Evolutionary conservation across 2,888 invertebrate species (phyloP), one percentile per base, ranked within the genome.

Genomic region (Clepsis dumicolana): DNA sequence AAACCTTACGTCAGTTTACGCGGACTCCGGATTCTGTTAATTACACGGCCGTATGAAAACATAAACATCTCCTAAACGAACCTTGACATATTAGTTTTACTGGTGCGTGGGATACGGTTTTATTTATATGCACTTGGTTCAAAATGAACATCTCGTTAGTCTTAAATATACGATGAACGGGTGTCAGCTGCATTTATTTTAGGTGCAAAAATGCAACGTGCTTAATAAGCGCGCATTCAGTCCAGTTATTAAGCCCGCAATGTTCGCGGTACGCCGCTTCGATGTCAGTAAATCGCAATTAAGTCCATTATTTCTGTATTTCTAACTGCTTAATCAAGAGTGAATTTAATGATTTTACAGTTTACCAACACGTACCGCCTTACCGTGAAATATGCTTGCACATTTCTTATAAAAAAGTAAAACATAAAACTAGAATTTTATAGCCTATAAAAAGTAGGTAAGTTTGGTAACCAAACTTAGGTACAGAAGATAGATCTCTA

Each of bases 41-140:
- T 86, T 83, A 81, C 80, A 81, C 78, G 80, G 76, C 76, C 74
- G 75, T 79, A 77, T 76, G 80, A 78, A 83, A 82, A 80, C 76
- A 81, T 82, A 81, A 83, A 85, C 78, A 81, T 76, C 78, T 79
- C 80, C 75, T 80, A 81, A 84, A 76, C 78, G 80, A 83, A 87
- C 90, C 91, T 91, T 91, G 91, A 90, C 88, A 90, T 83, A 85
- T 87, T 86, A 85, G 81, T 84, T 82, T 81, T 76, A 80, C 73
- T 74, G 78, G 70, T 76, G 86, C 81, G 89, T 85, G 82, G 87
- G 87, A 78, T 83, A 72, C 70, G 66, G 75, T 77, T 80, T 80
- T 87, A 88, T 87, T 87, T 83, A 85, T 83, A 68, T 63, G 68
- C 62, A 72, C 73, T 69, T 65, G 64, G 70, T 72, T 69, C 69